A percentile compares a stretch with the other conserved stretches of the same genome.
These are phyloP conservation scores for Lagria hirta DNA, from an alignment of 2,888 invertebrate species.

Conservation along the genomic window DNA sequence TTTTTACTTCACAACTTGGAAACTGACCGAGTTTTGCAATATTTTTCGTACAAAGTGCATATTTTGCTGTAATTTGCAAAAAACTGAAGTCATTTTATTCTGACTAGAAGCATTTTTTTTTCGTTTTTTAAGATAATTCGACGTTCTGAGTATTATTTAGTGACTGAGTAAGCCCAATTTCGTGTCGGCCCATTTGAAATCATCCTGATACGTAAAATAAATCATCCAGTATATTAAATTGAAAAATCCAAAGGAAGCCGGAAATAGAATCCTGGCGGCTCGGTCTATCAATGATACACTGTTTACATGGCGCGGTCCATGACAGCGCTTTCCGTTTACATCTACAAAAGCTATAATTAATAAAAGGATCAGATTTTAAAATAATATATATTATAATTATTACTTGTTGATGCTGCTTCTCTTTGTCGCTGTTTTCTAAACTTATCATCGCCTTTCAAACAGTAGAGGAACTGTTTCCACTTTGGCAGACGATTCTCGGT, in stretches of 20 bases:
- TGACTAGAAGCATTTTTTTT: no score
- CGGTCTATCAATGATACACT: slow-evolving; percentile 85
- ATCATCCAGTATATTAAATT: slow-evolving; percentile 90
- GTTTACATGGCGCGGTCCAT: slow-evolving; percentile 69
- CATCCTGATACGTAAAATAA: slow-evolving; percentile 76
- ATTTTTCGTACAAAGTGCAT: no score
- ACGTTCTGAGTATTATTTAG: slow-evolving; percentile 44
- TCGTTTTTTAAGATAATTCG: no score
- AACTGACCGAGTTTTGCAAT: no score
- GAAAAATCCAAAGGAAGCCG: slow-evolving; percentile 81
- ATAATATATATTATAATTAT: no score
- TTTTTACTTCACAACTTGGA: no score
- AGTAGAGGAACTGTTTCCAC: slow-evolving; percentile 79
- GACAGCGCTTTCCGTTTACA: slow-evolving; percentile 41
- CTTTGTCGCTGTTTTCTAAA: slow-evolving; percentile 73
- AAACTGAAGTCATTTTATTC: no score
- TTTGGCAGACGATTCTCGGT: slow-evolving; percentile 74
- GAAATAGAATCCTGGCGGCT: slow-evolving; percentile 78
- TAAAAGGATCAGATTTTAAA: no score
- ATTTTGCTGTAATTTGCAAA: no score
- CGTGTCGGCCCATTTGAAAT: slow-evolving; percentile 73
- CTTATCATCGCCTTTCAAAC: slow-evolving; percentile 75
- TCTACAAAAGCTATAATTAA: no score
- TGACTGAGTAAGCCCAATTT: slow-evolving; percentile 61
- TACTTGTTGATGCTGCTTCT: slow-evolving; percentile 77